Evolutionary conservation across 2,888 invertebrate species (phyloP), one percentile per base, ranked within the genome.

Genomic region (Zeuzera pyrina): DNA sequence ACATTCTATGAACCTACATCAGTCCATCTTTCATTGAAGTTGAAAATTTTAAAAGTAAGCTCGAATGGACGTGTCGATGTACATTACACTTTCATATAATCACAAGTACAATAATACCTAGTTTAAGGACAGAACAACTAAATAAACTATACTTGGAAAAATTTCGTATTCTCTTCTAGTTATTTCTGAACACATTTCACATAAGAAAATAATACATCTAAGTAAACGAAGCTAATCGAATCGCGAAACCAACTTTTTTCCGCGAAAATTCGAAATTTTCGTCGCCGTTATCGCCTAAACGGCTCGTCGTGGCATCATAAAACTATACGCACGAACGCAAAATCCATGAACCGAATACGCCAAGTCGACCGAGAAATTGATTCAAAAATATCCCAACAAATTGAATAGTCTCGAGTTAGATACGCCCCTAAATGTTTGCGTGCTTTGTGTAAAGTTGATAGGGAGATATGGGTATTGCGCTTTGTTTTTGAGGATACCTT

Each of bases 321-420:
- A 39, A 40, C 36, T 43, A 45, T 42, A 52, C 48, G 50, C 54
- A 50, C 52, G 54, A 48, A 38, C 41, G 49, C 39, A 30, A 33
- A 30, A 35, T 40, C 39, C 29, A 41, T 36, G 39, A 42, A 42
- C 47, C 47, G 41, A 45, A 47, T 42, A 41, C 34, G 42, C 30
- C 45, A 48, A 55, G 42, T 52, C 51, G 46, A 51, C 45, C 58
- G 54, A 39, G 44, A 57, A 57, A 61, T 59, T 56, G 57, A 52
- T 55, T 61, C 52, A 57, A 56, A 58, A 55, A 57, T 55, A 56
- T 43, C 49, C 49, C 40, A 31, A 45, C 50, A 57, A 57, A 60
- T 59, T 54, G 57, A 59, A 59, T 58, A 51, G 55, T 47, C 52
- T 48, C 49, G 52, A 55, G 52, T 48, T 51, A 53, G 52, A 52